Conservation (phyloP, 2,113 vertebrate genomes). For the Verasper variegatus region DNA sequence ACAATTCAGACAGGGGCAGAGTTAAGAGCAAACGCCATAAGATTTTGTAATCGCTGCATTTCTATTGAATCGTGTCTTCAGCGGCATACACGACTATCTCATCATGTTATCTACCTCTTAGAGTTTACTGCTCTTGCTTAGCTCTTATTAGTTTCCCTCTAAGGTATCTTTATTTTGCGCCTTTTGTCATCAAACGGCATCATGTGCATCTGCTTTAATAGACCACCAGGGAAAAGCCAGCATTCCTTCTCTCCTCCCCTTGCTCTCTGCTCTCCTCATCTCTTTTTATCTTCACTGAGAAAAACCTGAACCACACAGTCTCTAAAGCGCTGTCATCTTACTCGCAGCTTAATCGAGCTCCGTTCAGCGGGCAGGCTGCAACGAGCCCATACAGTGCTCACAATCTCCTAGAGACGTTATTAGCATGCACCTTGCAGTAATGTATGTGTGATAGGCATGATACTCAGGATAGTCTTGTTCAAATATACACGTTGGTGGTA, state of each 20-base stretch:
- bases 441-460: slow-evolving; percentile 1
- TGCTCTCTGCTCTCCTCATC: neutral
- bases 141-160: slow-evolving; percentile 1
- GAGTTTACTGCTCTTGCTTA: neutral
- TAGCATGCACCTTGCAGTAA: slow-evolving; percentile 36
- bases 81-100: neutral
- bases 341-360: slow-evolving; percentile 29
- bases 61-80: neutral
- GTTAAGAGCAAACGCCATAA: neutral
- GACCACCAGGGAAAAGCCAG: slow-evolving; percentile 12
- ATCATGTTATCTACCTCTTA: neutral
- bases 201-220: slow-evolving; percentile 18
- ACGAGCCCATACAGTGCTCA: slow-evolving; percentile 12
- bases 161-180: neutral
- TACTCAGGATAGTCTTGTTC: slow-evolving; percentile 28
- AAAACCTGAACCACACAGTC: slow-evolving; percentile 11
- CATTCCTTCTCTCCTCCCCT: neutral
- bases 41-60: too few relatives aligned
- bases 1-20: too few relatives aligned
- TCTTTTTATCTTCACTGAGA: slow-evolving; percentile 6
- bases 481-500: slow-evolving; percentile 2
- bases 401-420: slow-evolving; percentile 26
- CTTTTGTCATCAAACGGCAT: slow-evolving; percentile 1
- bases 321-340: slow-evolving; percentile 43
- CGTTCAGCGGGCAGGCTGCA: slow-evolving; percentile 10